Percentiles rank a stretch among this genome's conserved stretches.
Evolutionary conservation across 2,113 vertebrate genomes (phyloP).

Genomic region (Myiozetetes cayanensis): DNA sequence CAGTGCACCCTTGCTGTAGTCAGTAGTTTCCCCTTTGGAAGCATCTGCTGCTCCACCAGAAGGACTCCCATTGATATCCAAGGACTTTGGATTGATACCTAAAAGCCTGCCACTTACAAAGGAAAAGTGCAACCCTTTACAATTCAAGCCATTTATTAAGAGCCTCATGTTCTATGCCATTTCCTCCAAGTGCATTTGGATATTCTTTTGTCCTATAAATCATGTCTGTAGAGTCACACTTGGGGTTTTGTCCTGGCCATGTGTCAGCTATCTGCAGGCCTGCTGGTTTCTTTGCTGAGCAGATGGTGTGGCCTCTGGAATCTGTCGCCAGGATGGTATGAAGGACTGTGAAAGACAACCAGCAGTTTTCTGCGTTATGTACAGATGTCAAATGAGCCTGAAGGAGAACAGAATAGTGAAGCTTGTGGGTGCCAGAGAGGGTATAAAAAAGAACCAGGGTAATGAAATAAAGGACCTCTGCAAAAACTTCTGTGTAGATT

Average conservation of each 20-base stretch:
- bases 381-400: background rate
- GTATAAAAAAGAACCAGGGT: background rate
- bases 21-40: background rate
- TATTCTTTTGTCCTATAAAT: constrained; percentile 11
- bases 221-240: background rate
- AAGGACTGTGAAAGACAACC: background rate
- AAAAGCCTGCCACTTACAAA: background rate
- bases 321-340: background rate
- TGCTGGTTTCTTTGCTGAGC: background rate
- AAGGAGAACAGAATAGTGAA: background rate
- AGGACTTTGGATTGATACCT: background rate
- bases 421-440: background rate
- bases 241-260: background rate
- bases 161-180: background rate
- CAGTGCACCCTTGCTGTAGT: background rate
- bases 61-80: background rate
- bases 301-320: constrained; percentile 11
- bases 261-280: background rate
- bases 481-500: background rate
- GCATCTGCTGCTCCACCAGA: background rate
- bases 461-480: background rate
- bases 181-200: background rate
- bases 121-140: background rate
- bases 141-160: background rate
- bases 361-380: background rate